Evolutionary conservation across 2,113 vertebrate species (phyloP).

Genomic region (Micromys minutus): DNA sequence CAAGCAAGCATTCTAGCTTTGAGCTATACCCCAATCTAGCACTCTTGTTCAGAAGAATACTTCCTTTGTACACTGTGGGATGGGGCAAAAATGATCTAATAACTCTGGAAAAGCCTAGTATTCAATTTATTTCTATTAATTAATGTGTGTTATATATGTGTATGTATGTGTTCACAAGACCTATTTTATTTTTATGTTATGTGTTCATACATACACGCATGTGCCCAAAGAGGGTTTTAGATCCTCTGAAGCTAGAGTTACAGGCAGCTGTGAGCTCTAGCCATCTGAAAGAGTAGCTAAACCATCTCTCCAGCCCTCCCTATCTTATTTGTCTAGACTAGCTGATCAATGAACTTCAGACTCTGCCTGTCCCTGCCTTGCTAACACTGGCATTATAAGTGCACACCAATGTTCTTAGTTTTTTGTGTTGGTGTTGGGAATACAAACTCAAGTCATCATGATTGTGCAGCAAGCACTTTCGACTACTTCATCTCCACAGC

Average conservation of each 20-base stretch:
- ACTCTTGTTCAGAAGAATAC: slow-evolving; percentile 17
- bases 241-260: neutral
- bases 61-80: neutral
- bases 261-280: neutral
- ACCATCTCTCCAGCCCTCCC: neutral
- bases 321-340: neutral
- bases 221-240: neutral
- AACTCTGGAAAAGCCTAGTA: slow-evolving; percentile 8
- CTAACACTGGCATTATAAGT: neutral
- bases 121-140: slow-evolving; percentile 4
- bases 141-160: neutral
- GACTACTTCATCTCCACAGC: neutral
- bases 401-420: neutral
- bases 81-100: neutral
- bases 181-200: neutral
- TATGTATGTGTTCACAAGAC: neutral
- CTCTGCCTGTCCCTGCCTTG: neutral
- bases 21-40: neutral
- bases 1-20: neutral
- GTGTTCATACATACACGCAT: neutral
- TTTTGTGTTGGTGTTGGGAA: neutral
- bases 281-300: neutral
- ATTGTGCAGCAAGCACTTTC: neutral
- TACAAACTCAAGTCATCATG: neutral
- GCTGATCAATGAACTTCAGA: neutral